phyloP scores from a whole-genome alignment of 2,888 invertebrate species.

The Drosophila lutescens region DNA sequence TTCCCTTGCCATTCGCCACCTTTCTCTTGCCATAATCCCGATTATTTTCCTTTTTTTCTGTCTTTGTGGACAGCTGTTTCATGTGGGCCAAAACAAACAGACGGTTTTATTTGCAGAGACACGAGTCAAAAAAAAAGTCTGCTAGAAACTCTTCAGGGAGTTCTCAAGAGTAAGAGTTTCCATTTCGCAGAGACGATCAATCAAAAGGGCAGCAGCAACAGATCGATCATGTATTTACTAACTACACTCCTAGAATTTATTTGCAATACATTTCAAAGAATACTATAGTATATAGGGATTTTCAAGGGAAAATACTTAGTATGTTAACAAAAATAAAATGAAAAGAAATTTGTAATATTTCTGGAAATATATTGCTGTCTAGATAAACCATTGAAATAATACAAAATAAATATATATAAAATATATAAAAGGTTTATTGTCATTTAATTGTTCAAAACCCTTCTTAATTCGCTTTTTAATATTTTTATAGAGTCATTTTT shows the following conservation, averaged over 20 bases:
- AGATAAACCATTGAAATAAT: too few relatives aligned
- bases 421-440: too few relatives aligned
- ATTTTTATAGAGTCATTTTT: too few relatives aligned
- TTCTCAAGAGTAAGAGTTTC: slow-evolving; percentile 2
- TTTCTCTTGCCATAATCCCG: slow-evolving; percentile 21
- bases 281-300: too few relatives aligned
- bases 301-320: too few relatives aligned
- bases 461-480: too few relatives aligned
- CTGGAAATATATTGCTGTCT: too few relatives aligned
- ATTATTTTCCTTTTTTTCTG: slow-evolving; percentile 4
- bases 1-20: slow-evolving; percentile 20
- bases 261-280: neutral
- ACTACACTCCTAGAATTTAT: neutral
- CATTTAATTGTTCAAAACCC: too few relatives aligned
- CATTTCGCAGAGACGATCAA: slow-evolving; percentile 15
- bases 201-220: slow-evolving; percentile 9
- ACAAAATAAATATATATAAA: too few relatives aligned
- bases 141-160: neutral
- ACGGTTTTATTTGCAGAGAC: slow-evolving; percentile 21
- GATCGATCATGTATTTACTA: slow-evolving; percentile 1
- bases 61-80: slow-evolving; percentile 19
- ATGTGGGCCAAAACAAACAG: slow-evolving; percentile 20
- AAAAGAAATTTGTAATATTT: too few relatives aligned
- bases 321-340: too few relatives aligned
- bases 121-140: slow-evolving; percentile 29